Base-by-base conservation (phyloP, 2,797 vertebrate genomes). In the Halcyon badia region DNA sequence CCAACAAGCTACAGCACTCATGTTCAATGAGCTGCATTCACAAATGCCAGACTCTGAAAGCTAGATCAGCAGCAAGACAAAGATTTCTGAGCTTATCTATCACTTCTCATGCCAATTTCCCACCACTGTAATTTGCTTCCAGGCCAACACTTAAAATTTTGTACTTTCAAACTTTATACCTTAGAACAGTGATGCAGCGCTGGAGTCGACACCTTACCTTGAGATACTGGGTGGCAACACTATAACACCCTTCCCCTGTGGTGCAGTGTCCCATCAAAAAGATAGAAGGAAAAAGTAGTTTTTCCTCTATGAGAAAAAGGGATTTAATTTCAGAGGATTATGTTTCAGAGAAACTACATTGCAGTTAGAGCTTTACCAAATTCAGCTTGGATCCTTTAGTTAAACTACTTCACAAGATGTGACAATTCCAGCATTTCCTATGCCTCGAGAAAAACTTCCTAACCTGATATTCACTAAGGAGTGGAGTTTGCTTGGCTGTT, bases 1-100 rank as follows among this genome's bases (percentile, higher is more conserved):
- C 68, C 68, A 87, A 83, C 66, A 30, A 4, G 18, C 81, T 77
- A 24, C 52, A 64, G 80, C 33, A 14, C 60, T 88, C 14, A 0
- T 11, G n/a, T 70, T 92, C 86, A 96, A 85, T 85, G 90, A 89
- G 57, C 68, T 90, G 81, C 83, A 93, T 94, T 96, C 91, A 96
- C 57, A 95, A 70, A 60, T 75, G 42, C 76, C 88, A 68, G 81
- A 11, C 39, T 49, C 82, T 51, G 71, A 89, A 90, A 95, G 71
- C 77, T 31, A 80, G 62, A 83, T 81, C 71, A 94, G 61, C 80
- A 94, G 86, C 71, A 94, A 87, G 77, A 84, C 48, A 70, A 85
- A 33, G 52, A 48, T 83, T 97, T 75, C 73, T 82, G 52, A 73
- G 87, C 64, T 95, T 95, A 89, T 79, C 88, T 94, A 26, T 79